A percentile compares a stretch with the other conserved stretches of the same genome.
phyloP scores from a whole-genome alignment of 2,888 invertebrate genomes.

The Neoitamus cyanurus region DNA sequence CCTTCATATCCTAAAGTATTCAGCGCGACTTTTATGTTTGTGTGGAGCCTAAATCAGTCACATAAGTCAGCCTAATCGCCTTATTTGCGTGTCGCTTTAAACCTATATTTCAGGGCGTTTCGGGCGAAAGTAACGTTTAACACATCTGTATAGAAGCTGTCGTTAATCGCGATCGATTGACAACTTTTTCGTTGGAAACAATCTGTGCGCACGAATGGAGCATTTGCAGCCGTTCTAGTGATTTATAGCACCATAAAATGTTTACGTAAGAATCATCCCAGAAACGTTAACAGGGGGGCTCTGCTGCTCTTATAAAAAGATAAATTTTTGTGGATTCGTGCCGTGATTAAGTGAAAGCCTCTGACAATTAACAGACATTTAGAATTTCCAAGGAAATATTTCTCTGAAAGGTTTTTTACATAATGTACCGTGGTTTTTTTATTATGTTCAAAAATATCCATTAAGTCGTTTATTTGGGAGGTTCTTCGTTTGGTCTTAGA shows the following conservation, averaged over 20 bases:
- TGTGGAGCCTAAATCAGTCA: neutral
- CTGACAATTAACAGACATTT: neutral
- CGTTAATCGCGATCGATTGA: conserved; percentile 1
- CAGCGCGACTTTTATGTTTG: neutral
- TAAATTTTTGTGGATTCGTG: neutral
- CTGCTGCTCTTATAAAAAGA: neutral
- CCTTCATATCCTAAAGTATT: neutral
- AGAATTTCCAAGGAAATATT: neutral
- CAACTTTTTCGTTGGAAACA: neutral
- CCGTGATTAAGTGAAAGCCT: neutral
- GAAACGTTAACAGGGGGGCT: neutral
- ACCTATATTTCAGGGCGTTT: neutral
- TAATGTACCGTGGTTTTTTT: too few species aligned
- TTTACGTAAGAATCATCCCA: neutral
- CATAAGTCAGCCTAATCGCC: neutral
- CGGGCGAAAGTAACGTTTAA: neutral
- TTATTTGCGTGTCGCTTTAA: neutral
- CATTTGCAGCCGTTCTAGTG: neutral
- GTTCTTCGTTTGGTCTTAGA: too few species aligned
- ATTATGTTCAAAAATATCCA: too few species aligned
- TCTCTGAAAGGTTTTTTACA: too few species aligned
- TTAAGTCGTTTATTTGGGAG: too few species aligned
- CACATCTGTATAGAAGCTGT: neutral
- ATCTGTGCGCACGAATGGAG: neutral
- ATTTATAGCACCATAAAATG: conserved; percentile 1